These are phyloP conservation scores for Eremobia ochroleuca DNA, from an alignment of 2,888 invertebrate genomes.

Conservation along the genomic window DNA sequence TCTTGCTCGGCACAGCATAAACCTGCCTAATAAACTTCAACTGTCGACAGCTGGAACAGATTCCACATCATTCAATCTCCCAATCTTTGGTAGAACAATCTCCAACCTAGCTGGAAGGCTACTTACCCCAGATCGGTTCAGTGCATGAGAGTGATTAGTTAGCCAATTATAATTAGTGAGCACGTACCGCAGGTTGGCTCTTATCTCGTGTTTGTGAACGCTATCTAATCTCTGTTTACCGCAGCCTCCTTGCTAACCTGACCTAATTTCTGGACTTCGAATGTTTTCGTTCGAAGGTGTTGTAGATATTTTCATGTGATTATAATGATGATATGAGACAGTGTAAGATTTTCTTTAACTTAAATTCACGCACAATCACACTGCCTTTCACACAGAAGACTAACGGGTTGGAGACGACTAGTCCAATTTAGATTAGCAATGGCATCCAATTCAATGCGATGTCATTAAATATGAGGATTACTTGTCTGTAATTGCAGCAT, in stretches of 20 bases:
- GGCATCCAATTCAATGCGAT: too few relatives aligned
- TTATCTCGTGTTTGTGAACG: constrained; percentile 80
- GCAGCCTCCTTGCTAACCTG: constrained; percentile 84
- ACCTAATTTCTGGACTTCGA: constrained; percentile 79
- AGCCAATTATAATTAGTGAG: constrained; percentile 63
- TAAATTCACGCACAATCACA: neutral
- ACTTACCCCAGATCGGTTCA: constrained; percentile 36
- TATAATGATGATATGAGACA: neutral
- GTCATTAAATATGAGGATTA: neutral
- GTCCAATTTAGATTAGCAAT: too few relatives aligned
- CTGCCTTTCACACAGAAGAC: neutral
- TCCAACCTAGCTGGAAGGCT: neutral
- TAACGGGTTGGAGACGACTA: neutral
- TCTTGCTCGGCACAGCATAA: neutral
- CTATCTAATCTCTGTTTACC: constrained; percentile 87
- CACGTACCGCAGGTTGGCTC: constrained; percentile 61
- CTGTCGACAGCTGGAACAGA: neutral
- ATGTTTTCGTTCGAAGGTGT: constrained; percentile 65
- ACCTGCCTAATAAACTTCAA: neutral
- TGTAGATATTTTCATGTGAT: constrained; percentile 33
- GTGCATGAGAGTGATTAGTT: constrained; percentile 50
- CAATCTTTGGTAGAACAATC: constrained; percentile 1
- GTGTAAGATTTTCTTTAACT: neutral
- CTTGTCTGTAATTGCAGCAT: neutral
- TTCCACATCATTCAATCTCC: constrained; percentile 6